These are phyloP conservation scores for Halictus quadricinctus DNA, from an alignment of 2,888 invertebrate species.

Conservation along the genomic window DNA sequence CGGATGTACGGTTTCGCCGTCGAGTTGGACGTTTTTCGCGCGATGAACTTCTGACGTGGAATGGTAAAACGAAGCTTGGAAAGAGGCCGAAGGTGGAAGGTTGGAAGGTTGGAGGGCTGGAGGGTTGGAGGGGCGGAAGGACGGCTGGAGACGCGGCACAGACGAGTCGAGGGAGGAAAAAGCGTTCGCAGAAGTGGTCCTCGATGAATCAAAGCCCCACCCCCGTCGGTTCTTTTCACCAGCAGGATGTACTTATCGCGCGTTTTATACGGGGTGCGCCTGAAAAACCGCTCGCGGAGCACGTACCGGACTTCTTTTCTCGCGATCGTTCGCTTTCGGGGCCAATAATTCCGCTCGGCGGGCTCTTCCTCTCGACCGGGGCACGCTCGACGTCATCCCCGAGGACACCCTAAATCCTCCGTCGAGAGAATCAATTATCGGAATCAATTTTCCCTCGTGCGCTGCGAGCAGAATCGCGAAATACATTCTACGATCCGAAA, in stretches of 20 bases:
- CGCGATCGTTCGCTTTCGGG: not conserved
- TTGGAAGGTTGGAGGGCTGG: conserved; percentile 33
- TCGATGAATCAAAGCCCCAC: conserved; percentile 65
- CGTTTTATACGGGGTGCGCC: conserved; percentile 34
- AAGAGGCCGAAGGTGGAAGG: conserved; percentile 32
- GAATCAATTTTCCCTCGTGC: too few relatives aligned
- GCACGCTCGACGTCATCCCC: not conserved
- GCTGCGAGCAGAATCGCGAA: too few relatives aligned
- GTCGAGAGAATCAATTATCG: not conserved
- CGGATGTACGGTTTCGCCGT: conserved; percentile 29
- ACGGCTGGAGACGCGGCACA: conserved; percentile 7
- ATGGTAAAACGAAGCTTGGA: conserved; percentile 42
- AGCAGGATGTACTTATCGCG: conserved; percentile 47
- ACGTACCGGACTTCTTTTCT: conserved; percentile 21
- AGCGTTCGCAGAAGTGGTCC: conserved; percentile 63
- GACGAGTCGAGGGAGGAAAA: conserved; percentile 20
- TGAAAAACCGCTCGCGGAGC: conserved; percentile 36
- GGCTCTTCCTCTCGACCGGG: not conserved
- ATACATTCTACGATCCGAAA: too few relatives aligned
- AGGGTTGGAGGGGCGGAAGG: not conserved
- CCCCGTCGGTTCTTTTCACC: conserved; percentile 44
- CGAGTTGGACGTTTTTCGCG: conserved; percentile 43
- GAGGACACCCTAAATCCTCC: not conserved
- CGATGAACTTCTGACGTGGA: conserved; percentile 50
- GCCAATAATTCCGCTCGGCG: conserved; percentile 1